Conservation (phyloP, 2,113 vertebrate genomes). For the Vanacampus margaritifer region DNA sequence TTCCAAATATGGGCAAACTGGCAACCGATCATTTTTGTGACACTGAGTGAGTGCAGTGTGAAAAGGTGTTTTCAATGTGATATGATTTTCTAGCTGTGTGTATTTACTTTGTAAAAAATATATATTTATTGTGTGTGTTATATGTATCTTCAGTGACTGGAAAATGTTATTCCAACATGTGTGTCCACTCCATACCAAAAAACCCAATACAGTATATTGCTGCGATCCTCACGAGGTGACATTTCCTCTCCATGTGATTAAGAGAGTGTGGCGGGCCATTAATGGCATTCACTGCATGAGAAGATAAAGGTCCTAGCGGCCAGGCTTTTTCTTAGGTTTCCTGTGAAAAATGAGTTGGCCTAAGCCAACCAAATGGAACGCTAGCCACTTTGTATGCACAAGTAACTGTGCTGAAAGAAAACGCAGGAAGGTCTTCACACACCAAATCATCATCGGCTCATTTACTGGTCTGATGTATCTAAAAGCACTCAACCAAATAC, state of each 20-base stretch:
- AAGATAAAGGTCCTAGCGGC: conserved; percentile 43
- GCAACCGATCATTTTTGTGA: too few relatives aligned
- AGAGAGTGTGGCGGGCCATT: conserved; percentile 32
- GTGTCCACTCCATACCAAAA: conserved; percentile 6
- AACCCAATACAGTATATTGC: conserved; percentile 16
- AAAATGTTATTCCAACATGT: conserved; percentile 29
- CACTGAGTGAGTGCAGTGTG: too few relatives aligned
- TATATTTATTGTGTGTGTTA: too few relatives aligned
- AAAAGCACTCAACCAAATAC: conserved; percentile 17
- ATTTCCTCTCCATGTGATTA: conserved; percentile 50
- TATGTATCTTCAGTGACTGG: neutral
- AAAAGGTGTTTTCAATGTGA: too few relatives aligned
- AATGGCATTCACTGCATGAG: conserved; percentile 32
- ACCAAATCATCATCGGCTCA: neutral
- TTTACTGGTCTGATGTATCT: conserved; percentile 18
- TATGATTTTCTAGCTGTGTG: too few relatives aligned
- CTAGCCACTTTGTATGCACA: conserved; percentile 23
- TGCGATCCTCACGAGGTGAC: conserved; percentile 29
- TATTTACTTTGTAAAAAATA: too few relatives aligned
- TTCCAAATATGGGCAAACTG: too few relatives aligned
- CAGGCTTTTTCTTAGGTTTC: conserved; percentile 34
- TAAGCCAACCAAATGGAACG: conserved; percentile 15
- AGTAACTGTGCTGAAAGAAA: conserved; percentile 27
- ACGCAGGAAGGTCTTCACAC: conserved; percentile 15
- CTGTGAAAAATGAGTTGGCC: conserved; percentile 41